Evolutionary conservation across 1,140 invertebrate genomes (phyloP), one percentile per base, ranked within the genome.

Genomic region (Sweltsa coloradensis): DNA sequence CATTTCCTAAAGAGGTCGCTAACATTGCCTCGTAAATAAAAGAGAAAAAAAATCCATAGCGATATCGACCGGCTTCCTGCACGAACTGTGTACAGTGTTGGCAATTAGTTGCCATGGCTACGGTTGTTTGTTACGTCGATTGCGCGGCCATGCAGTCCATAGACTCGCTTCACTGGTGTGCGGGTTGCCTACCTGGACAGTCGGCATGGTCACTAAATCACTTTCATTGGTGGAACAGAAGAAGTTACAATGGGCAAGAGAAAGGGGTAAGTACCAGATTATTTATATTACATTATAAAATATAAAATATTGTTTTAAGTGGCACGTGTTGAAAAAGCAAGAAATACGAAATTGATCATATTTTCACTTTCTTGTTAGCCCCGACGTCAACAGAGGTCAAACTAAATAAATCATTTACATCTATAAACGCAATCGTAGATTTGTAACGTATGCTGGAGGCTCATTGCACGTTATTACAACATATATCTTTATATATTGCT

Each of bases 201-300:
- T 21, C 36, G 24, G 5, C 36, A 37, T 37, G 36, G 4, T 22
- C 16, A 34, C 43, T 11, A 47, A 47, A 26, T 47, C 64, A 55
- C 65, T 71, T 36, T 77, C 78, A 37, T 64, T 84, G 52, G 63
- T 84, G 49, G 79, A 85, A 63, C 74, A 79, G 61, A 85, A 85
- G 61, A 78, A 75, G 62, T 66, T 76, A 49, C 82, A 85, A 69
- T 85, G 82, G 82, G 80, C 79, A 44, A 71, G 67, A 59, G 82
- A 85, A 68, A 73, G 72, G 72, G 81, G 82, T 83, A 69, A 50
- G 59, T 56, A 27, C 18, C 5, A 1, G 13, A 34, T 31, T 36
- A 36, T n/a, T n/a, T n/a, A 19, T 14, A 3, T 3, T 5, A 23
- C 14, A 3, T 36, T 3, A 5, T 16, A 16, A 13, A 16, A 36